Base-by-base conservation (phyloP, 1,140 invertebrate species). In the Aphaenogaster floridana region DNA sequence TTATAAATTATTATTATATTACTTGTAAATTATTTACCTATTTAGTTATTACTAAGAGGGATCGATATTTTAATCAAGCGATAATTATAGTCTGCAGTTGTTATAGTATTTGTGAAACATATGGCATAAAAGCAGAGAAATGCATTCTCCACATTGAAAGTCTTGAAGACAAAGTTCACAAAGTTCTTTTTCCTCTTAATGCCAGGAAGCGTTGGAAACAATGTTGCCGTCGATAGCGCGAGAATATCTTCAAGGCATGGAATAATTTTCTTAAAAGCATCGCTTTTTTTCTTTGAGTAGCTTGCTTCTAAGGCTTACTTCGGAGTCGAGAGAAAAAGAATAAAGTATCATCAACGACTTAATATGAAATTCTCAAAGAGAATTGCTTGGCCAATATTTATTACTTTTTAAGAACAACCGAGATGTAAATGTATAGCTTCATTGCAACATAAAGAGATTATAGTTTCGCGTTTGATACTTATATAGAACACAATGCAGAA, bases 251-350 rank as follows among this genome's bases (percentile, higher is more conserved):
- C 52, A 71, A 81, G 50, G 64, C 52, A 81, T 57, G 50, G 64
- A 81, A 81, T 81, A 81, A 81, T 81, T 81, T 81, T 81, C 79
- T 81, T 81, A 81, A 81, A 81, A 81, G 79, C 78, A 57, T 69
- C 64, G 45, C 36, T 54, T 71, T 39, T 52, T 54, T 57, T 57
- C 39, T 52, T 71, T 28, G 39, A 81, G 39, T 54, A 45, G 21
- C 21, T 71, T 5, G 0, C n/a, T 28, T 59, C 42, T 81, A 79
- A 64, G 50, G 15, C 64, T 69, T 71, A 54, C 48, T 80, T 59
- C 42, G 9, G 42, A 78, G 28, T 48, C n/a, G 78, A 13, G 39
- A 48, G 52, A 59, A 54, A 81, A 45, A 59, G 52, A 57, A 57
- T 21, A 45, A 66, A 71, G 39, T 59, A 71, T 81, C 36, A 81